Conservation (phyloP, 2,113 vertebrate species). For the Penelope pileata region DNA sequence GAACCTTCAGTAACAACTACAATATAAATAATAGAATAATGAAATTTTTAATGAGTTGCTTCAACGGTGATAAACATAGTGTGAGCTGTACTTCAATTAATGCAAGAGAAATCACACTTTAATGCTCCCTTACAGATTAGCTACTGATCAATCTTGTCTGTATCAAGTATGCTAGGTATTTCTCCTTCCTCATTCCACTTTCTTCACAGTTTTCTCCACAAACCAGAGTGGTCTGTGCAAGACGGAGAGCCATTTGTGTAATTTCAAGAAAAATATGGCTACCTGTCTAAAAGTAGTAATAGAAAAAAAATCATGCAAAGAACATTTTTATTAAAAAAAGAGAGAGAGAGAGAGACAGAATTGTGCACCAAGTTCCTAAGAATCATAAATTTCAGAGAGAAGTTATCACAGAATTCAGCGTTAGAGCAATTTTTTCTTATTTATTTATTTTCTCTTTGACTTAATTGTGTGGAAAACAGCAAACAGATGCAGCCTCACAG, state of each 20-base stretch:
- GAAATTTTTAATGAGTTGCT: neutral
- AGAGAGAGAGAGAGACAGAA: neutral
- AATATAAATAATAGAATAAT: conserved; percentile 18
- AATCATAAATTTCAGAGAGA: neutral
- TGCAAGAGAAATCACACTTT: neutral
- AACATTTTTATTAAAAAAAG: neutral
- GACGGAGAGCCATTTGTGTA: neutral
- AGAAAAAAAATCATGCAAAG: neutral
- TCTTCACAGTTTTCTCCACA: neutral
- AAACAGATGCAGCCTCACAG: conserved; percentile 16
- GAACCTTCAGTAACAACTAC: neutral
- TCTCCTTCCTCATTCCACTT: neutral
- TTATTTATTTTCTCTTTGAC: conserved; percentile 34
- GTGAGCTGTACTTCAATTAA: neutral
- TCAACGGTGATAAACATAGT: neutral
- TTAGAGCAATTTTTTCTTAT: neutral
- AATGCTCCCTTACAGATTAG: neutral
- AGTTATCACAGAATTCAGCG: neutral
- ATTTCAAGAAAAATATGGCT: neutral
- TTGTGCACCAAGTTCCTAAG: neutral
- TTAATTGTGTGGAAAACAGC: conserved; percentile 42
- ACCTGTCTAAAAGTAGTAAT: neutral
- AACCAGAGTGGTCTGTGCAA: neutral
- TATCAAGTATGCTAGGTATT: neutral
- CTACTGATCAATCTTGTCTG: neutral